Percentiles rank a stretch among this genome's conserved stretches.
Conservation (phyloP, 1,140 invertebrate species). For the Chymomyza costata region DNA sequence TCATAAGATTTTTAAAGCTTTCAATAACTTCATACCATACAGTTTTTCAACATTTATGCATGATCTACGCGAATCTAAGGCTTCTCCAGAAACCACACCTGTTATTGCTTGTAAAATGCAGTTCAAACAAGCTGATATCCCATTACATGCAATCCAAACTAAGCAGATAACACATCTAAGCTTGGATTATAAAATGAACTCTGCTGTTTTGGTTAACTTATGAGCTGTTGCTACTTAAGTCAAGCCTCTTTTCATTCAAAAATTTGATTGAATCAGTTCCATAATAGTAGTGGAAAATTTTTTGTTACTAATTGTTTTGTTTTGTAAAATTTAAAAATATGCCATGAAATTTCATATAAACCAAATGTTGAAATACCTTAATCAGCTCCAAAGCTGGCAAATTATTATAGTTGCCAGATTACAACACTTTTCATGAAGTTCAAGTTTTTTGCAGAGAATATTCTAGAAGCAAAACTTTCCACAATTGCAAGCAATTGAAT, state of each 20-base stretch:
- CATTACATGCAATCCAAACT: no score
- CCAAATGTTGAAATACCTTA: neutral
- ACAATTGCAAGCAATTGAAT: constrained; percentile 47
- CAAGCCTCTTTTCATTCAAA: constrained; percentile 6
- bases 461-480: constrained; percentile 56
- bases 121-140: neutral
- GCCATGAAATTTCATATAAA: no score
- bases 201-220: constrained; percentile 18
- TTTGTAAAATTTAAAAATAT: no score
- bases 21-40: no score
- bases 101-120: constrained; percentile 16
- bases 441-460: constrained; percentile 26
- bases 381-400: constrained; percentile 30
- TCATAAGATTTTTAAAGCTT: no score
- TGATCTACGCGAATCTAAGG: no score
- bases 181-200: no score
- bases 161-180: no score
- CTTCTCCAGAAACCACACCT: no score
- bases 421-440: constrained; percentile 10
- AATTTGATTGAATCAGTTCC: constrained; percentile 26
- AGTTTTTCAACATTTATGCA: no score
- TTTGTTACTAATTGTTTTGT: constrained; percentile 23
- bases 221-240: no score
- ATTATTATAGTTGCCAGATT: constrained; percentile 4
- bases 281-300: constrained; percentile 28